These are phyloP conservation scores for Ursus arctos DNA, from an alignment of 2,113 vertebrate genomes.

Conservation along the genomic window DNA sequence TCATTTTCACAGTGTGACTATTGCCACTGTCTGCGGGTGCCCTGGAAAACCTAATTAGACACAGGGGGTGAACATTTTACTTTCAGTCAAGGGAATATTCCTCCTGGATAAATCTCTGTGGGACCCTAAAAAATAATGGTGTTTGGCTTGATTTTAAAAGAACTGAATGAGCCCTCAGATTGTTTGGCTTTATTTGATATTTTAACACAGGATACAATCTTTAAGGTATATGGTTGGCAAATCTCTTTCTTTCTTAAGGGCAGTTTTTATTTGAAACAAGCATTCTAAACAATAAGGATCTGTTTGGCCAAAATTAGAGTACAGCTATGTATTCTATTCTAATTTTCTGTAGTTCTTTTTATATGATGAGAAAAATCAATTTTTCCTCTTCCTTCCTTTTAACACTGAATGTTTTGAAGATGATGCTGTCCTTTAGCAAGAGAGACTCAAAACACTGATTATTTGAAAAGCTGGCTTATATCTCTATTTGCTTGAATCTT, in stretches of 20 bases:
- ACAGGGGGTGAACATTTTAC: constrained; percentile 59
- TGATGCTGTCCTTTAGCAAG: background rate
- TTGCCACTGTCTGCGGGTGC: constrained; percentile 30
- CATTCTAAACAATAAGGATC: constrained; percentile 27
- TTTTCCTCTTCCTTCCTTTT: background rate
- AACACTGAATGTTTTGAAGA: constrained; percentile 50
- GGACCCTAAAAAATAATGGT: constrained; percentile 60
- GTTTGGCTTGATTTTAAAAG: constrained; percentile 62
- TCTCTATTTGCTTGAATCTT: background rate
- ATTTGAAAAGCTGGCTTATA: constrained; percentile 10
- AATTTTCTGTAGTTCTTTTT: constrained; percentile 57
- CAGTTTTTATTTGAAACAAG: constrained; percentile 66
- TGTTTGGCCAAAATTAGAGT: constrained; percentile 56
- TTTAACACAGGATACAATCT: constrained; percentile 25
- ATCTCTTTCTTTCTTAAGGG: constrained; percentile 44
- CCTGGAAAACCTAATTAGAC: constrained; percentile 71
- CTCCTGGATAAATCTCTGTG: constrained; percentile 58
- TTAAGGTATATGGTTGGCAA: constrained; percentile 25
- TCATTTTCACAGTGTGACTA: constrained; percentile 46
- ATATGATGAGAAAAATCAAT: background rate
- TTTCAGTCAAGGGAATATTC: constrained; percentile 53
- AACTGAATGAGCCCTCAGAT: background rate
- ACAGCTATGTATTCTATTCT: background rate
- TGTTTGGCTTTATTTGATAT: constrained; percentile 56
- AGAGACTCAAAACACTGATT: background rate